Evolutionary conservation across 2,888 invertebrate species (phyloP).

Genomic region (Endomychus coccineus): DNA sequence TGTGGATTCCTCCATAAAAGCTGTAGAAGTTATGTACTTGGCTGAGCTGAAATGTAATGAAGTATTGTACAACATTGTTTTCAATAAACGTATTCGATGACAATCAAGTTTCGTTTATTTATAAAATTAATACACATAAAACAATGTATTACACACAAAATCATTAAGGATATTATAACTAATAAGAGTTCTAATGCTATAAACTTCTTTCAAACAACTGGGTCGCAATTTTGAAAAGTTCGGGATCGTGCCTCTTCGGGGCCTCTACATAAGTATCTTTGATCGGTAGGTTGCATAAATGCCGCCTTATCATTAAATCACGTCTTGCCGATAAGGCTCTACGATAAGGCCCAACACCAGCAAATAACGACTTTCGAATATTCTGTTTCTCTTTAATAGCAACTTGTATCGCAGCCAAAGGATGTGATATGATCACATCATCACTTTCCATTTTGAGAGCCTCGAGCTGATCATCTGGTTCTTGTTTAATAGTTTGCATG

Average conservation of each 20-base stretch:
- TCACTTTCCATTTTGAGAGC: constrained; percentile 21
- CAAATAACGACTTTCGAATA: constrained; percentile 56
- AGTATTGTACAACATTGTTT: no score
- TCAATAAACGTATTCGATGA: no score
- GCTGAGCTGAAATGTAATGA: no score
- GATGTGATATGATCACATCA: constrained; percentile 39
- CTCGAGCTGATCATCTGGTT: constrained; percentile 29
- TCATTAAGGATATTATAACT: no score
- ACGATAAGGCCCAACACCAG: constrained; percentile 65
- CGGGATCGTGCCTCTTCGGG: constrained; percentile 40
- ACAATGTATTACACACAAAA: no score
- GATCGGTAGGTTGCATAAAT: constrained; percentile 61
- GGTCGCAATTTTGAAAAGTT: constrained; percentile 38
- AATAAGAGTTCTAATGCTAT: no score
- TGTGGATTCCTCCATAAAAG: no score
- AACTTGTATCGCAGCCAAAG: constrained; percentile 55
- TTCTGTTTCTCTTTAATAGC: constrained; percentile 53
- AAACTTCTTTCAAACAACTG: constrained; percentile 39
- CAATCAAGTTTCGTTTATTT: no score
- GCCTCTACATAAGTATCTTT: constrained; percentile 47
- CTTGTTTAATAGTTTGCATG: constrained; percentile 24
- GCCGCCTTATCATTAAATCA: constrained; percentile 66
- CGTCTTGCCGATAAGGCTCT: constrained; percentile 72
- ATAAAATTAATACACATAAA: no score
- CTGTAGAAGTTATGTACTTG: no score